These are phyloP conservation scores for Microplitis manilae DNA, from an alignment of 2,888 invertebrate species.

Conservation along the genomic window DNA sequence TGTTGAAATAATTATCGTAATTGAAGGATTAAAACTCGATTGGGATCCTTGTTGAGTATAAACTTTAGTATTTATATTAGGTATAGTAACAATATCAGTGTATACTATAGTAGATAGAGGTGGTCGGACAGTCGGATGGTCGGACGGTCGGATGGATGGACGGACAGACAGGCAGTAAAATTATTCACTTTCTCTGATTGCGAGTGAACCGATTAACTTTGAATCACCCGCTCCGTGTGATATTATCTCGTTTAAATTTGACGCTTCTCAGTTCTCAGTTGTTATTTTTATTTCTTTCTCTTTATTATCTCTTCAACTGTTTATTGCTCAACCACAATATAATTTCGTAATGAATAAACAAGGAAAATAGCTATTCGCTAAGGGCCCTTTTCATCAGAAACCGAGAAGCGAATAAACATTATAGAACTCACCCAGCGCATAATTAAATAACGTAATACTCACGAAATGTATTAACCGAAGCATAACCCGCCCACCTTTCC, in stretches of 20 bases:
- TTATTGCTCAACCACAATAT: slow-evolving; percentile 34
- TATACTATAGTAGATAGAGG: too few relatives aligned
- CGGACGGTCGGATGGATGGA: too few relatives aligned
- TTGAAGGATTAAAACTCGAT: too few relatives aligned
- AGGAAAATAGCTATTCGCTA: not conserved
- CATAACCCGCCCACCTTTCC: not conserved
- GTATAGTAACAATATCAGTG: too few relatives aligned
- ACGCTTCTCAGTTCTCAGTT: slow-evolving; percentile 31
- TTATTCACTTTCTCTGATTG: too few relatives aligned
- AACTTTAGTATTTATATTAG: too few relatives aligned
- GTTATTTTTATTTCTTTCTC: slow-evolving; percentile 12
- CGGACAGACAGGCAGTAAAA: too few relatives aligned
- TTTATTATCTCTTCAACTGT: not conserved
- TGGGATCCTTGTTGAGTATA: too few relatives aligned
- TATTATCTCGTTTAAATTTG: slow-evolving; percentile 44
- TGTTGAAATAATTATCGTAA: too few relatives aligned
- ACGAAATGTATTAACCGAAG: slow-evolving; percentile 24
- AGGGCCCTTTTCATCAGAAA: slow-evolving; percentile 11
- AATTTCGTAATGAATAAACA: slow-evolving; percentile 36
- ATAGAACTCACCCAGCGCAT: not conserved
- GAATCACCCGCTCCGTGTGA: slow-evolving; percentile 29
- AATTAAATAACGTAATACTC: slow-evolving; percentile 24
- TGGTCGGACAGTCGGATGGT: too few relatives aligned
- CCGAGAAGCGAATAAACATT: slow-evolving; percentile 2
- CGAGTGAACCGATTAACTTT: slow-evolving; percentile 31